Conservation (phyloP, 2,113 vertebrate species). For the Butorides virescens region DNA sequence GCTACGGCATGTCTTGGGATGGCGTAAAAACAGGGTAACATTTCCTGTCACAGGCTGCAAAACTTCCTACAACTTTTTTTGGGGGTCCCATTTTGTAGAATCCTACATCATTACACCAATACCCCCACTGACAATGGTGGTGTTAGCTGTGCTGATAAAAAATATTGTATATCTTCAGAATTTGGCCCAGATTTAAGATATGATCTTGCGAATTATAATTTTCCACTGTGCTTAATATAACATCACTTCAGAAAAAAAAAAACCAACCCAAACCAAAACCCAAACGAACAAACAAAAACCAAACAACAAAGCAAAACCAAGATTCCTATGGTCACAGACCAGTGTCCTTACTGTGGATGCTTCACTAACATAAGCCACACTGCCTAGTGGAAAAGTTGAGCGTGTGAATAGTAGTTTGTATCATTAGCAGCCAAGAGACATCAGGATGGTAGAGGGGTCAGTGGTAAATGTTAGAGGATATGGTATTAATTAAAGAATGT, state of each 20-base stretch:
- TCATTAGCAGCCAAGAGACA: background rate
- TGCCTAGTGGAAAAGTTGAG: background rate
- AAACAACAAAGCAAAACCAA: background rate
- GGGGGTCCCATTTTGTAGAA: background rate
- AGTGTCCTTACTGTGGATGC: background rate
- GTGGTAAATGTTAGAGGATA: background rate
- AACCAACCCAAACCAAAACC: background rate
- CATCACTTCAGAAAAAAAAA: too few relatives aligned
- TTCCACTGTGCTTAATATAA: background rate
- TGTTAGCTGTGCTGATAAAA: background rate
- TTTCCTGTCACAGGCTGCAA: background rate
- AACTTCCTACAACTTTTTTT: background rate
- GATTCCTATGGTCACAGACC: background rate
- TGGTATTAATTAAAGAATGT: slow-evolving; percentile 16
- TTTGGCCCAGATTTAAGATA: background rate
- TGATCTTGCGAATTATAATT: background rate
- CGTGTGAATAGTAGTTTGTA: background rate
- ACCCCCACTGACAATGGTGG: fast-evolving
- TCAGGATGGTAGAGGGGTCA: slow-evolving; percentile 2
- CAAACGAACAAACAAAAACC: background rate
- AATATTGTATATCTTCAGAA: background rate
- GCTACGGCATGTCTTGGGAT: background rate
- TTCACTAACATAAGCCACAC: background rate
- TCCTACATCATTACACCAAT: background rate
- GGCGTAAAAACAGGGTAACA: background rate